Conservation (phyloP, 2,888 invertebrate species). For the Oscheius sp. region DNA sequence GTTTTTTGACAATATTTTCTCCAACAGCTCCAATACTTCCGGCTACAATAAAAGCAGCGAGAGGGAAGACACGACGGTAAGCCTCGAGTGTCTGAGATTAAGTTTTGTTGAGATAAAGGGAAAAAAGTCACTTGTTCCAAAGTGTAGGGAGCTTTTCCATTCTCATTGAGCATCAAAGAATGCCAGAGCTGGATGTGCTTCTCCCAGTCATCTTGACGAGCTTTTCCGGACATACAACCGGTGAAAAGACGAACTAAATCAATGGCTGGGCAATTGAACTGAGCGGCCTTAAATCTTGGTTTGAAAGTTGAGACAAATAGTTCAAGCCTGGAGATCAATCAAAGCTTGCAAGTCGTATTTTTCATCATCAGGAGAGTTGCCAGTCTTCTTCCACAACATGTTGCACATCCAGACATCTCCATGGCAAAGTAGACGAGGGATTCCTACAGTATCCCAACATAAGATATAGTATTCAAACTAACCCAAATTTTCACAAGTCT, state of each 20-base stretch:
- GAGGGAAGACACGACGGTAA: constrained; percentile 20
- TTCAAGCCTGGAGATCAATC: constrained; percentile 23
- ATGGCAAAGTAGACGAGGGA: constrained; percentile 14
- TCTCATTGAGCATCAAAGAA: neutral
- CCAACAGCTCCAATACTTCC: constrained; percentile 27
- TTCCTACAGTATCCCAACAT: neutral
- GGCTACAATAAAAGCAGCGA: constrained; percentile 14
- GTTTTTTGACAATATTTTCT: constrained; percentile 17
- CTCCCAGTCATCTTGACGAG: neutral
- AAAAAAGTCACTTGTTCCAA: constrained; percentile 5
- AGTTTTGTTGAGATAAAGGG: neutral
- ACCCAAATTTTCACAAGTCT: constrained; percentile 13
- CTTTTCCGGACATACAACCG: constrained; percentile 11
- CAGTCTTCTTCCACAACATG: constrained; percentile 18
- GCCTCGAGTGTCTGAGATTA: constrained; percentile 14
- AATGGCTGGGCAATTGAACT: constrained; percentile 9
- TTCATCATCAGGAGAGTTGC: neutral
- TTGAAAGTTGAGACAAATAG: neutral
- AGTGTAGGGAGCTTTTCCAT: constrained; percentile 6
- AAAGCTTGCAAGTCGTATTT: constrained; percentile 20
- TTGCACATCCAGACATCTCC: constrained; percentile 33
- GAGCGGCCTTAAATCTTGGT: constrained; percentile 12
- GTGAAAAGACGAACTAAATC: constrained; percentile 26
- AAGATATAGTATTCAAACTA: neutral
- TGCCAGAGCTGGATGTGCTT: neutral